Base-by-base conservation (phyloP, 2,888 invertebrate genomes). In the Tanypteryx hageni region DNA sequence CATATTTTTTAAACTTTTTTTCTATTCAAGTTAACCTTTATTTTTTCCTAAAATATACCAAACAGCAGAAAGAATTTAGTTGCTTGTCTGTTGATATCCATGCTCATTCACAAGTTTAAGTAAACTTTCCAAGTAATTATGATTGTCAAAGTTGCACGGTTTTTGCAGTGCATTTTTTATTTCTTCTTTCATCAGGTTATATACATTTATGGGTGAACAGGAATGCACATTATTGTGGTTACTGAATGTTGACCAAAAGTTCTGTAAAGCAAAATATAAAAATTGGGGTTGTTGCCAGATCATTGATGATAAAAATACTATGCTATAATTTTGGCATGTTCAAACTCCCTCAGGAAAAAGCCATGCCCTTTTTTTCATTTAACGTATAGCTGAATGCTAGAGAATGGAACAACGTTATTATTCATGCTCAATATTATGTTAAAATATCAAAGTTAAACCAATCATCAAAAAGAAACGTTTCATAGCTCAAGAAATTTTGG, bases 181-280 rank as follows among this genome's bases (percentile, higher is more conserved):
- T 89, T 89, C 89, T n/a, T 68, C 89, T 31, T 64, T 64, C 44
- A 89, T 44, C 5, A 89, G 44, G n/a, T 89, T 44, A 27, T 59
- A 89, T 44, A 89, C 68, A n/a, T 89, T 89, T n/a, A 89, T 11
- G 4, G 89, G 61, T 2, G 56, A 18, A n/a, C 14, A 18, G 10
- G 61, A 27, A 8, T 44, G 44, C 27, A 22, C 2, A 2, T 2
- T 8, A 44, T 27, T 8, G 44, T 27, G 16, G n/a, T n/a, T 18
- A 64, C 18, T 58, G 18, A 89, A 89, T 1, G 64, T 64, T 8
- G 89, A 68, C 89, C 89, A 89, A 44, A 89, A 89, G 18, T 3
- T 18, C 89, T 89, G 89, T 11, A 89, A 83, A 61, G 64, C 10
- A 11, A 68, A 31, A 86, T 27, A 16, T 31, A 56, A 59, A 56